Base-by-base conservation (phyloP, 2,113 vertebrate genomes). In the Ellobius talpinus region DNA sequence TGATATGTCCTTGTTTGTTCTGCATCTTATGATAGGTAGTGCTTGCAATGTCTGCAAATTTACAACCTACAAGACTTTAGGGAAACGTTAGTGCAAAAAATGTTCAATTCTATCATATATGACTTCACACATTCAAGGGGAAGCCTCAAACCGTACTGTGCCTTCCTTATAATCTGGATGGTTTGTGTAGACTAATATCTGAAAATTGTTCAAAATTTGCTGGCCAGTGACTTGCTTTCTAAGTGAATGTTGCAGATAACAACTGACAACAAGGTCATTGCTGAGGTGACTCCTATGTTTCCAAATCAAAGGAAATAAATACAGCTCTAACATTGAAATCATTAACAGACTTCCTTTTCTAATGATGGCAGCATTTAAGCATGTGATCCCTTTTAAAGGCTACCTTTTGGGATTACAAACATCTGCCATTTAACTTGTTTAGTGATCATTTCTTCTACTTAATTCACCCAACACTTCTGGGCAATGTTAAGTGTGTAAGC, bases 11-110 rank as follows among this genome's bases (percentile, higher is more conserved):
- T 77, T 14, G 31, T 94, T 87, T 96, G 21, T 87, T 87, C 47
- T 74, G 94, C 33, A 84, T 42, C 36, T 94, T 68, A 19, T 72
- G 66, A 93, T 88, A 97, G 50, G 76, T 85, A 86, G 94, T 47
- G 11, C 92, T 90, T 65, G 12, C 58, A 96, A 94, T 68, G 23
- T 68, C 79, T 82, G 4, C 92, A 39, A 88, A 94, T 93, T 90
- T 63, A 73, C 1, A 85, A 36, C 70, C 23, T 85, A 47, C 39
- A 90, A 78, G 21, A 85, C 36, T 23, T 19, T 65, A 90, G 81
- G 68, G 72, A 96, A 96, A 93, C 2, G 2, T 65, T 45, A 65
- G 42, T 63, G 72, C 12, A 90, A 58, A 6, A 5, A 21, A 21
- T 21, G 92, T 26, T 76, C 50, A 55, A 16, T 66, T 74, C 66